Base-by-base conservation (phyloP, 64 coral and sea anemone genomes). In the Catalaphyllia jardinei region DNA sequence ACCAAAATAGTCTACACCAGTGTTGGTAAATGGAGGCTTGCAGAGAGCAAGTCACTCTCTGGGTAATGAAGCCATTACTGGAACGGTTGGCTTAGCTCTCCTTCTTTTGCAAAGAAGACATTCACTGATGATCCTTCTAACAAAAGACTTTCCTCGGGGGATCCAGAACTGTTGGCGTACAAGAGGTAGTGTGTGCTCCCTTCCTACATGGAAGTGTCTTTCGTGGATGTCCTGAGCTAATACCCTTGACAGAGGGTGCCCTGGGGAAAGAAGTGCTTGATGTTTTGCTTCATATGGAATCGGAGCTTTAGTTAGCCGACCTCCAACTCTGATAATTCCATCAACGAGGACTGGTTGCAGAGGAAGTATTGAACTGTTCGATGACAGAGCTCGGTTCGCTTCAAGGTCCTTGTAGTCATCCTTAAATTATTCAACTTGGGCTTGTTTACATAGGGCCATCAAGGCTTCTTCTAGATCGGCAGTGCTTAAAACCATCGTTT, bases 1-100 rank as follows among this genome's bases (percentile, higher is more conserved):
- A 86, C 73, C 90, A 33, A 91, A 91, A 24, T 85, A 78, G 35
- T 78, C 89, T 28, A 77, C 17, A 1, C 84, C 80, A n/a, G 79
- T 79, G 54, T 86, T 52, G 3, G 54, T 78, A 19, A 74, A 25
- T 51, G 73, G 75, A 71, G 61, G 90, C 17, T 52, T 18, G 22
- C 38, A 20, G 7, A 52, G 42, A 8, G 75, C 75, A 52, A 77
- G 46, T 30, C 75, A 4, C 5, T 62, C 33, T 35, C 3, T 35
- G 33, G 33, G 33, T 3, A 35, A 35, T 1, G 33, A 50, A 1
- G 33, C 87, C 87, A 89, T 89, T 16, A 89, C 1, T 17, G 87
- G 73, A 0, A 88, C 14, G 3, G 29, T 31, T 29, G 87, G 87
- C 30, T 88, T 62, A 29, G 54, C 73, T 64, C 55, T 79, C 7